Conservation (phyloP, 2,888 invertebrate genomes). For the Dryadula phaetusa region DNA sequence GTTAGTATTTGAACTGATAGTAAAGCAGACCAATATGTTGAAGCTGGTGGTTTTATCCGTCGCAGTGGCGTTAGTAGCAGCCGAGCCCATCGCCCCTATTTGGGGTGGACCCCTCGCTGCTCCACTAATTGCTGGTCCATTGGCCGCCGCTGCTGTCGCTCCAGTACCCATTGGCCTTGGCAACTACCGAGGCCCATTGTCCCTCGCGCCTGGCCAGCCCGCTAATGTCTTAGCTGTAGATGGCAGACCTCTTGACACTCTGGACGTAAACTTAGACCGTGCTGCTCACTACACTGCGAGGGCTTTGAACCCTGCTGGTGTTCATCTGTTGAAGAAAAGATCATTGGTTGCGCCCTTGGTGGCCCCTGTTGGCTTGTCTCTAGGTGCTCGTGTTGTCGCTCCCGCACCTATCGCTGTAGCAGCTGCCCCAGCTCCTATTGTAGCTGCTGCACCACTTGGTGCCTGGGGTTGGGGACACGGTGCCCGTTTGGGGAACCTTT, state of each 20-base stretch:
- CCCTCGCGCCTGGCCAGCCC: conserved; percentile 75
- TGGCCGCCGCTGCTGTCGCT: conserved; percentile 52
- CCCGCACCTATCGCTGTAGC: conserved; percentile 18
- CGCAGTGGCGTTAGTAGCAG: conserved; percentile 83
- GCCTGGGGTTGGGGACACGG: conserved; percentile 49
- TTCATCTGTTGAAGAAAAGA: conserved; percentile 67
- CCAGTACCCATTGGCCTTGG: conserved; percentile 54
- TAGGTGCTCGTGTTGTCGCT: conserved; percentile 36
- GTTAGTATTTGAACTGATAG: conserved; percentile 67
- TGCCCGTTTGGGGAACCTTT: conserved; percentile 45
- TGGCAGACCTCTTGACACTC: conserved; percentile 77
- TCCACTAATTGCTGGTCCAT: conserved; percentile 33
- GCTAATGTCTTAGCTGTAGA: conserved; percentile 75
- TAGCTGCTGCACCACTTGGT: conserved; percentile 49
- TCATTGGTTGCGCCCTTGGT: conserved; percentile 61
- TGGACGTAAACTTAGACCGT: conserved; percentile 77
- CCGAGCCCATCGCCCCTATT: conserved; percentile 63
- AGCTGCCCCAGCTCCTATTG: conserved; percentile 38
- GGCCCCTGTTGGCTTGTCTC: conserved; percentile 53
- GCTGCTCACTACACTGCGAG: conserved; percentile 72
- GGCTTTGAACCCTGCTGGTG: conserved; percentile 57
- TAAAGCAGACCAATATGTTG: conserved; percentile 83
- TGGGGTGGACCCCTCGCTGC: conserved; percentile 49
- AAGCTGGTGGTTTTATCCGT: conserved; percentile 87
- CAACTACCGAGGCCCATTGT: conserved; percentile 76